A percentile compares a stretch with the other conserved stretches of the same genome.
These are phyloP conservation scores for Pemphredon lugubris DNA, from an alignment of 2,888 invertebrate genomes.

Conservation along the genomic window DNA sequence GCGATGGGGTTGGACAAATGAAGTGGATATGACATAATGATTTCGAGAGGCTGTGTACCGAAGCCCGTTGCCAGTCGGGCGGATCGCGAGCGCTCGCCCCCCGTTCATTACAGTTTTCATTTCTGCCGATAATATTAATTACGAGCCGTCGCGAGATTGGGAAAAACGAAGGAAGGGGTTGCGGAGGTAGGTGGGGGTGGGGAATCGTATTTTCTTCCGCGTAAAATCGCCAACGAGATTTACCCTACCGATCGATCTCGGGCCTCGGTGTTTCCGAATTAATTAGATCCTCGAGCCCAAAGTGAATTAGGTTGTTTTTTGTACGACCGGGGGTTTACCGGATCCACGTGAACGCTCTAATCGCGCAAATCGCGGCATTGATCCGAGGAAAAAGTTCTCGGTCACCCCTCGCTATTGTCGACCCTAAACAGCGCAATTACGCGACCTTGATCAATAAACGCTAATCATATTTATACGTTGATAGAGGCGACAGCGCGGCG, in stretches of 20 bases:
- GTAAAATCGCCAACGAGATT: too few species aligned
- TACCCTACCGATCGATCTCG: too few species aligned
- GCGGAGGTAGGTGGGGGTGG: too few species aligned
- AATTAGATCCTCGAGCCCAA: too few species aligned
- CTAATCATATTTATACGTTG: slow-evolving; percentile 52
- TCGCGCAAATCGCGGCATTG: too few species aligned
- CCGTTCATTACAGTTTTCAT: slow-evolving; percentile 58
- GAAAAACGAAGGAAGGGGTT: slow-evolving; percentile 6
- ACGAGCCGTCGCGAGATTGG: slow-evolving; percentile 25
- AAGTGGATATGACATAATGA: slow-evolving; percentile 70
- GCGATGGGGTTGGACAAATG: slow-evolving; percentile 67
- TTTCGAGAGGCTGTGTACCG: slow-evolving; percentile 62
- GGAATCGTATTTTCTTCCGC: too few species aligned
- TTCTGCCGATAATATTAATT: slow-evolving; percentile 44
- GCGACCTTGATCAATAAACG: slow-evolving; percentile 65
- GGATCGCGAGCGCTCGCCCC: slow-evolving; percentile 35
- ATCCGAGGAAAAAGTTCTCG: background rate
- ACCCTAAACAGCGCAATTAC: slow-evolving; percentile 60
- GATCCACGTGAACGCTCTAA: too few species aligned
- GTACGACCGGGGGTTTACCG: too few species aligned
- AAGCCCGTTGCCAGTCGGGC: slow-evolving; percentile 55
- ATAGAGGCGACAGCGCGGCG: slow-evolving; percentile 7
- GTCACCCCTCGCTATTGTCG: slow-evolving; percentile 36
- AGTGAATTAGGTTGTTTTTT: too few species aligned
- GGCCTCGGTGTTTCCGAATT: too few species aligned